phyloP scores from a whole-genome alignment of 2,113 vertebrate species.

The Anhinga anhinga region DNA sequence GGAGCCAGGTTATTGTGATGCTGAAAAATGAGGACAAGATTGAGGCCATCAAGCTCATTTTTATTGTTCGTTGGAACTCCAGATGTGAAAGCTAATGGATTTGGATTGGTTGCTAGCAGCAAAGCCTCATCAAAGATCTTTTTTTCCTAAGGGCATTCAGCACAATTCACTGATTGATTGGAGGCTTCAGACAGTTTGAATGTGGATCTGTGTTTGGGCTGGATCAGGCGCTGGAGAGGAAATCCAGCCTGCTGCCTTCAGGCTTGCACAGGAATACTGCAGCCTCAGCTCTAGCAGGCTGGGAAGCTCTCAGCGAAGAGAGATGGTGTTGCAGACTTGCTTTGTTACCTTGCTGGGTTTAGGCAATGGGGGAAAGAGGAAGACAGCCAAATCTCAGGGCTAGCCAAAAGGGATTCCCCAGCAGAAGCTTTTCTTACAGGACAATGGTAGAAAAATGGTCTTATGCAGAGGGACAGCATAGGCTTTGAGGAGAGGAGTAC shows the following conservation, averaged over 20 bases:
- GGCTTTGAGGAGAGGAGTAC: not conserved
- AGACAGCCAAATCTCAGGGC: not conserved
- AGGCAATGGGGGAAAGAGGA: not conserved
- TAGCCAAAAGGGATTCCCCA: not conserved
- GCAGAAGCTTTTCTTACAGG: not conserved
- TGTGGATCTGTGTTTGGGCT: slow-evolving; percentile 63
- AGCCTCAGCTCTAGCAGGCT: slow-evolving; percentile 25
- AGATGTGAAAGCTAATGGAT: slow-evolving; percentile 77
- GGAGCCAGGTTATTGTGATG: slow-evolving; percentile 73
- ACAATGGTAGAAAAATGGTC: not conserved
- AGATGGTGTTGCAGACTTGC: not conserved
- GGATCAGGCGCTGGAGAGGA: slow-evolving; percentile 13
- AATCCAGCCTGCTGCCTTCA: slow-evolving; percentile 46
- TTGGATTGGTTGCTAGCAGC: slow-evolving; percentile 73
- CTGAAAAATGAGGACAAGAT: slow-evolving; percentile 78
- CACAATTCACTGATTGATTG: slow-evolving; percentile 75
- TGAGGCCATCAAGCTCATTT: slow-evolving; percentile 76
- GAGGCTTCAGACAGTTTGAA: slow-evolving; percentile 64
- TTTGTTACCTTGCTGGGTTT: not conserved
- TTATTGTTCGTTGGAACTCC: slow-evolving; percentile 73
- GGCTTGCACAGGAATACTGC: not conserved
- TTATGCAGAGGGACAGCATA: not conserved
- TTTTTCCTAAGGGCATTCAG: slow-evolving; percentile 71
- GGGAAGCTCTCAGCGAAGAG: not conserved
- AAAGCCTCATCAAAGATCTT: slow-evolving; percentile 76